Evolutionary conservation across 2,113 vertebrate species (phyloP), one percentile per base, ranked within the genome.

Genomic region (Paracanthobrama guichenoti): DNA sequence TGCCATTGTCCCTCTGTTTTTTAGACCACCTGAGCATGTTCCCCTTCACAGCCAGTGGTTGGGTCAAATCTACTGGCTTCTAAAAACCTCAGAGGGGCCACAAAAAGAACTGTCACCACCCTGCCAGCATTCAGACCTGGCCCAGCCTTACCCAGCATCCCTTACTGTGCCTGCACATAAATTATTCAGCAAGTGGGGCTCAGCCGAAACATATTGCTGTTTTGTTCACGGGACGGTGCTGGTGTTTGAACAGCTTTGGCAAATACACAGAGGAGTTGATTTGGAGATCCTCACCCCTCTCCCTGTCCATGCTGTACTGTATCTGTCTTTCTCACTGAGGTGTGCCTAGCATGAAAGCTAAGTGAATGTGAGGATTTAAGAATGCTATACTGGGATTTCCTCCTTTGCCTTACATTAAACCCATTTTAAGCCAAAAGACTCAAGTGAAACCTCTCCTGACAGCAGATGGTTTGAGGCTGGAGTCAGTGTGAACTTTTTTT

Each of bases 101-200:
- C 35, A 44, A 60, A 42, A 60, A 59, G 12, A 78, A 3, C 22
- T 13, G 31, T 60, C 76, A 24, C 76, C 55, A 26, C 57, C 57
- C 55, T 44, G 35, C 31, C 13, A 42, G 55, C 39, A 60, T 62
- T 79, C 35, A 79, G 57, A 26, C 57, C 69, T 73, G 69, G 22
- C 69, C 66, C 42, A 73, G 39, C 12, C 42, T 8, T 16, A 24
- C 39, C 69, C 69, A 48, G n/a, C 69, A 48, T 73, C 69, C 69
- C 35, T 67, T 9, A 35, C 80, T 59, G 48, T 44, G 20, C 50
- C 35, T 42, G 80, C 39, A 24, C 46, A 35, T 85, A 60, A 83
- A 87, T 85, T 79, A 85, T 85, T 87, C 80, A 83, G 80, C 50
- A 39, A n/a, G 57, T 24, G 74, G 46, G 6, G n/a, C 86, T 85